Evolutionary conservation across 2,797 vertebrate species (phyloP), one percentile per base, ranked within the genome.

Genomic region (Phrynocephalus forsythii): DNA sequence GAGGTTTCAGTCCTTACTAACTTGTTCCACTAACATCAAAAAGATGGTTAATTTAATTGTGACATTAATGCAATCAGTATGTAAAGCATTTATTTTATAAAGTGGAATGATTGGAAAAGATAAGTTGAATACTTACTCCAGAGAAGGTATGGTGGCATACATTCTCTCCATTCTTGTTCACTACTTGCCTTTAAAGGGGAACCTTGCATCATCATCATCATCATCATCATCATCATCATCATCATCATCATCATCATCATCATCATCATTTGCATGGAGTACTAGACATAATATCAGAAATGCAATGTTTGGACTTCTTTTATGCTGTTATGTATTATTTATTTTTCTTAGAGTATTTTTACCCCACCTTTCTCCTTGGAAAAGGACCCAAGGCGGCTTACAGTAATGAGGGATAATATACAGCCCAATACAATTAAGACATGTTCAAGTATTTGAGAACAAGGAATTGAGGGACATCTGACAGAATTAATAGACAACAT

Each of bases 21-120:
- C 18, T 30, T 79, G 16, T 79, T 3, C 78, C 28, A 16, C 52
- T 79, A 9, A 52, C 60, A 7, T 79, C 16, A 9, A 60, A 79
- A 60, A 16, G 10, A 79, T 22, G 28, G 28, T 15, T 78, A 52
- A 56, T 26, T 52, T 52, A 56, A 28, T 30, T 5, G 28, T 3
- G 15, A 87, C 79, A 91, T 92, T 87, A 92, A 79, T 84, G 81
- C 86, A 44, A 11, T 60, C 11, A 90, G 82, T 93, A 18, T 82
- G 44, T 28, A 7, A 44, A 82, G 38, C 7, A 52, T 9, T 8
- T 44, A 15, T 73, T 38, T 33, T 15, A 16, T 68, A 13, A 2
- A 50, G 28, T 1, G 26, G 28, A 63, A 28, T 1, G 5, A 2
- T 28, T 15, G 16, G 26, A 24, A 28, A 60, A 69, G 33, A 15